A percentile compares a stretch with the other conserved stretches of the same genome.
These are phyloP conservation scores for Gymnoscopelus braueri DNA, from an alignment of 2,797 vertebrate species.

Conservation along the genomic window DNA sequence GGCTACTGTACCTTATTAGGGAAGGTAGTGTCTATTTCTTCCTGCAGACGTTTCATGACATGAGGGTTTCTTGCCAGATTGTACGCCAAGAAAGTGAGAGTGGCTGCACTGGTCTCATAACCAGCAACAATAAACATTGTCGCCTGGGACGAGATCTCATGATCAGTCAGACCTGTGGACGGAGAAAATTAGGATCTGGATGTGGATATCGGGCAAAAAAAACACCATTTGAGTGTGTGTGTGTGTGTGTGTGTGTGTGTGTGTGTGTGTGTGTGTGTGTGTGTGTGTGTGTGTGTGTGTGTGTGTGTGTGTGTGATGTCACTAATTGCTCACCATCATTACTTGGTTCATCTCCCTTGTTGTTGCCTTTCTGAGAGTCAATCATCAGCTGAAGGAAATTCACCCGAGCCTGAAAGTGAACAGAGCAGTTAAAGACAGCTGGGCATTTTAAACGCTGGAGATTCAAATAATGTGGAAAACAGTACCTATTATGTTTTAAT, in stretches of 20 bases:
- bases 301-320: not conserved
- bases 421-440: not conserved
- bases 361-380: conserved; percentile 75
- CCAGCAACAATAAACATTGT: conserved; percentile 84
- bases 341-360: conserved; percentile 35
- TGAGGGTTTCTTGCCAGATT: conserved; percentile 82
- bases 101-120: conserved; percentile 83
- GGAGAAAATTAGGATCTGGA: not conserved
- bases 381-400: conserved; percentile 90
- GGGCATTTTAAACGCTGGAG: too few species aligned
- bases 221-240: conserved; percentile 45
- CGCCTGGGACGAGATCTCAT: conserved; percentile 87
- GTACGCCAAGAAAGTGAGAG: conserved; percentile 79
- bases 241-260: not conserved
- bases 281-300: too few species aligned
- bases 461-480: too few species aligned
- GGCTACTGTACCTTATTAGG: conserved; percentile 75
- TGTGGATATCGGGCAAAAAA: not conserved
- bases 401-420: conserved; percentile 63
- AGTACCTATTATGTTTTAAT: too few species aligned
- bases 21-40: conserved; percentile 80
- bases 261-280: not conserved
- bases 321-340: conserved; percentile 49
- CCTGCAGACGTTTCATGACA: conserved; percentile 78
- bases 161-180: conserved; percentile 81